These are phyloP conservation scores for Lanius collurio DNA, from an alignment of 2,113 vertebrate genomes.

Conservation along the genomic window DNA sequence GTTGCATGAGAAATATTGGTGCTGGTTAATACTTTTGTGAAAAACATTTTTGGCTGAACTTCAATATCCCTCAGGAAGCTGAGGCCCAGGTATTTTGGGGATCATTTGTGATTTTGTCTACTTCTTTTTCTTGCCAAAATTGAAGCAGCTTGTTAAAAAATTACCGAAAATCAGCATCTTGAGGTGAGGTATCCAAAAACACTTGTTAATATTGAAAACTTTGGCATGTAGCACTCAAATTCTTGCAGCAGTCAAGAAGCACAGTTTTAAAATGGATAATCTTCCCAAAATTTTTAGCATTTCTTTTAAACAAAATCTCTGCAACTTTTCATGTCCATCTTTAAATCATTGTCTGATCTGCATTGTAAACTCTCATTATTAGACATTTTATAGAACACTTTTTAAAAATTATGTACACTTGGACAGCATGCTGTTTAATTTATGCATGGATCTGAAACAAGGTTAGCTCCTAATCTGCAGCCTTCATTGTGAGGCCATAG, in stretches of 20 bases:
- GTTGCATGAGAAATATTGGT: neutral
- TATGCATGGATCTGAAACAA: neutral
- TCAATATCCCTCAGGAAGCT: neutral
- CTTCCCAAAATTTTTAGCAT: neutral
- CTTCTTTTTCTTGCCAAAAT: neutral
- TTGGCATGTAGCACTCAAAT: neutral
- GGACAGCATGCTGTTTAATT: neutral
- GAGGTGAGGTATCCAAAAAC: neutral
- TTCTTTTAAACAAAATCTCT: neutral
- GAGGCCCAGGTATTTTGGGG: neutral
- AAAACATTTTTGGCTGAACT: neutral
- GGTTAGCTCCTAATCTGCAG: constrained; percentile 16
- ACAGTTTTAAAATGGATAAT: neutral
- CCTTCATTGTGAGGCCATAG: constrained; percentile 18
- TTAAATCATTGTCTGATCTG: neutral
- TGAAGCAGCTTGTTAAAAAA: neutral
- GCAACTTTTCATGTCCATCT: neutral
- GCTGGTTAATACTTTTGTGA: neutral
- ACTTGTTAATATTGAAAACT: neutral
- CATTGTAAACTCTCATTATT: neutral
- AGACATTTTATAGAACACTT: neutral
- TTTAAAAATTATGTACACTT: neutral
- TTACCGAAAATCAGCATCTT: neutral
- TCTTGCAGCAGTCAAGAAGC: neutral
- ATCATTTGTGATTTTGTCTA: neutral